These are phyloP conservation scores for Melanerpes aurifrons DNA, from an alignment of 2,113 vertebrate species.

Conservation along the genomic window DNA sequence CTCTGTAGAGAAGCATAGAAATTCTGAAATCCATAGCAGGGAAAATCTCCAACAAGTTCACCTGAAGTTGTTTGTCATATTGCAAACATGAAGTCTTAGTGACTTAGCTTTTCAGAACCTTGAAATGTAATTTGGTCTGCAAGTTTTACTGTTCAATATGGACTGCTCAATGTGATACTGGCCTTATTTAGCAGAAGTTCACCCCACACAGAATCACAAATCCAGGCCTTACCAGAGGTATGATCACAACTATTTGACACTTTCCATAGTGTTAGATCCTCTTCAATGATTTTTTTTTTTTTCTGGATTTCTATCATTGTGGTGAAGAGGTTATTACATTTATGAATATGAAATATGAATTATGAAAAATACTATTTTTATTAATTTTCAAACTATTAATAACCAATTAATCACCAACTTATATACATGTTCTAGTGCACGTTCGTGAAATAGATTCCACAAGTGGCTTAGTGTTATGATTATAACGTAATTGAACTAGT, in stretches of 20 bases:
- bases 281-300: not conserved
- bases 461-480: too few species aligned
- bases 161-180: not conserved
- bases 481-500: too few species aligned
- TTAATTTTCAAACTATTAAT: too few species aligned
- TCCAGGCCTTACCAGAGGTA: not conserved
- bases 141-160: not conserved
- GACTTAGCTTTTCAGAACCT: not conserved
- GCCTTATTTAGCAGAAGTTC: not conserved
- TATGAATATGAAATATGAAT: too few species aligned
- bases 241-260: not conserved
- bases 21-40: rapidly evolving
- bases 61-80: rapidly evolving
- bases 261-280: not conserved
- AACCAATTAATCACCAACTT: too few species aligned
- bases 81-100: not conserved
- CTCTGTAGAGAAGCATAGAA: not conserved
- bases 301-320: too few species aligned
- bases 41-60: not conserved
- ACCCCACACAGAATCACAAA: not conserved
- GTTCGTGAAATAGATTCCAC: too few species aligned
- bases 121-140: not conserved
- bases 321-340: too few species aligned
- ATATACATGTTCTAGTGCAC: too few species aligned
- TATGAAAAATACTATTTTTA: too few species aligned